These are phyloP conservation scores for Caenorhabditis sp. DNA, from an alignment of 2,888 invertebrate species.

Conservation along the genomic window DNA sequence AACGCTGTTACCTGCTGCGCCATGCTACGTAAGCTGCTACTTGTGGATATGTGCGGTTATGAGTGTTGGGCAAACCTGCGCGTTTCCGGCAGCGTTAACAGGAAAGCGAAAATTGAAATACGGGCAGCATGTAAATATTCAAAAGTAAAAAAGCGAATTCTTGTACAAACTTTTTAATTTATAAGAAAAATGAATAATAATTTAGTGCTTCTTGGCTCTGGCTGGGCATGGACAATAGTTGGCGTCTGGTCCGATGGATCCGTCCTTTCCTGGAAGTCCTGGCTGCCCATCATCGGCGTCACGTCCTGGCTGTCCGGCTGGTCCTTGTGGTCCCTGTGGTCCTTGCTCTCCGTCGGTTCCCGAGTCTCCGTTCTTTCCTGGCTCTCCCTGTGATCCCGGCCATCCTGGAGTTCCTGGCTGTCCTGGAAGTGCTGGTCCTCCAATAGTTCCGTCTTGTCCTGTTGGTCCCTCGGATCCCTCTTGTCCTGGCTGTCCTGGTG, in stretches of 20 bases:
- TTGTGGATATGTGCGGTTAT: not conserved
- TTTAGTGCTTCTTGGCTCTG: constrained; percentile 66
- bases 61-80: too few species aligned
- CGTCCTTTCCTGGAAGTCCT: constrained; percentile 70
- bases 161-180: not conserved
- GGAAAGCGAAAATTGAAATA: too few species aligned
- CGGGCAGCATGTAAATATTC: too few species aligned
- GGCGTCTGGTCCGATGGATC: constrained; percentile 71
- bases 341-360: constrained; percentile 70
- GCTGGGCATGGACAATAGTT: constrained; percentile 75
- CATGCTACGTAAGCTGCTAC: not conserved
- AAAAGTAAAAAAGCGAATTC: constrained; percentile 1
- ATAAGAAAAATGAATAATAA: not conserved
- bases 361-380: constrained; percentile 71
- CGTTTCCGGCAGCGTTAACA: too few species aligned
- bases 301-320: constrained; percentile 70
- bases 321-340: constrained; percentile 71
- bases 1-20: not conserved
- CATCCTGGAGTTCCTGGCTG: constrained; percentile 72
- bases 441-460: constrained; percentile 66
- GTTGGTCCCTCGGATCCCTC: constrained; percentile 66
- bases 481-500: constrained; percentile 69
- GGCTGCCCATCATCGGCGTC: constrained; percentile 69
- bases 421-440: constrained; percentile 70
- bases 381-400: constrained; percentile 72